Evolutionary conservation across 2,888 invertebrate species (phyloP), one percentile per base, ranked within the genome.

Genomic region (Amorpha juglandis): DNA sequence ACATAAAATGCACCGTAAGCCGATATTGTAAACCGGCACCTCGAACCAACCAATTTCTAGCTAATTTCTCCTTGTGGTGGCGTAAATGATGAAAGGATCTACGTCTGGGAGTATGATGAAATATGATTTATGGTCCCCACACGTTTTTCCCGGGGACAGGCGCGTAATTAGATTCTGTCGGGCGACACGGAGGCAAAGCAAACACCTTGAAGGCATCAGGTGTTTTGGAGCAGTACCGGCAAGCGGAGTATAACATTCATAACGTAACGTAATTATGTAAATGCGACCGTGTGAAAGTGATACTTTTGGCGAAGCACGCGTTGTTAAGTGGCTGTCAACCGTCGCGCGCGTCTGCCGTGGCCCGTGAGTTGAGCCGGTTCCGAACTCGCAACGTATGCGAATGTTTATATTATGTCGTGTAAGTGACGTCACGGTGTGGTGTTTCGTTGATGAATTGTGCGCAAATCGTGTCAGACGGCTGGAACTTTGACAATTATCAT

Each of bases 131-230:
- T 85, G 77, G 74, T 78, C 69, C 68, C 72, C 74, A 73, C 75
- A 78, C 78, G 78, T 80, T 82, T 81, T 81, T 75, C 77, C 69
- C 71, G 42, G 65, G 70, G 68, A 67, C 70, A 70, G 67, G 67
- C 68, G 67, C 64, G 74, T 82, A 86, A 87, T 85, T 84, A 86
- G 76, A 82, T 84, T 79, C 64, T 11, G 52, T 63, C 68, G 68
- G 71, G 67, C 71, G 71, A 68, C 71, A 70, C 68, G 71, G 64
- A 65, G 62, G 63, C 68, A 73, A 73, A 71, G 79, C 78, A 83
- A 86, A 86, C 87, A 86, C 80, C 82, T 80, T 71, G 67, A 66
- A 68, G 84, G 84, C 83, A 82, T 84, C 87, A 88, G 80, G 80
- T 79, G 80, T 72, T 71, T 63, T 65, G 68, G 62, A 58, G n/a